Evolutionary conservation across 2,113 vertebrate species (phyloP).

Genomic region (Percopsis transmontana): DNA sequence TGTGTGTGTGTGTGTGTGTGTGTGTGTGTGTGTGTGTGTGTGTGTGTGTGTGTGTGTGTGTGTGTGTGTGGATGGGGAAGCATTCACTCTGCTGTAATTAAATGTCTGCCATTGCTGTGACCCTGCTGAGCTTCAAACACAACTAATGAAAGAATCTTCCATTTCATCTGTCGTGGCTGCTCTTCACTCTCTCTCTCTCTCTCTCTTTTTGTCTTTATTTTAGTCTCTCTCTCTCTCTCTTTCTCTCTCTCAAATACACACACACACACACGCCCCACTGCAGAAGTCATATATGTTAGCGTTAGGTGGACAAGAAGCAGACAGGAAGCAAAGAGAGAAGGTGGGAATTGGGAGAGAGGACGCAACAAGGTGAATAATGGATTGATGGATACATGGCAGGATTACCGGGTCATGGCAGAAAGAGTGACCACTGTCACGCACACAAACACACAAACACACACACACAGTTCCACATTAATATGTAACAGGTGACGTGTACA

Average conservation of each 20-base stretch:
- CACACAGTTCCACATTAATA: constrained; percentile 47
- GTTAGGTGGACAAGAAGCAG: constrained; percentile 40
- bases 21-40: constrained; percentile 8
- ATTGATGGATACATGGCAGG: constrained; percentile 69
- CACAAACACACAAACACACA: constrained; percentile 30
- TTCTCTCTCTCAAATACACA: neutral
- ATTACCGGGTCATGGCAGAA: constrained; percentile 67
- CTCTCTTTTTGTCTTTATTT: neutral
- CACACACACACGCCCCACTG: neutral
- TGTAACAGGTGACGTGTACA: constrained; percentile 61
- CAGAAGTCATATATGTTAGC: constrained; percentile 5
- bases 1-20: constrained; percentile 29
- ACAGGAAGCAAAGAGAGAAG: constrained; percentile 35
- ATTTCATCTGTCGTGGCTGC: constrained; percentile 61
- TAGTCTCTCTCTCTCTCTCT: neutral
- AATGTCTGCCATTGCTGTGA: constrained; percentile 64
- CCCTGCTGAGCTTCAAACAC: constrained; percentile 61
- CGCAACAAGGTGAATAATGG: constrained; percentile 55
- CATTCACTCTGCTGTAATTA: constrained; percentile 68
- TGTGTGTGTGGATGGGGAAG: constrained; percentile 26
- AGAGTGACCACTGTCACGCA: constrained; percentile 33
- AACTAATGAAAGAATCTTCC: constrained; percentile 69
- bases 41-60: neutral
- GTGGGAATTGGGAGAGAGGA: constrained; percentile 27
- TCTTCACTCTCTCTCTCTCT: constrained; percentile 16